Evolutionary conservation across 2,888 invertebrate genomes (phyloP).

Genomic region (Xestia c-nigrum): DNA sequence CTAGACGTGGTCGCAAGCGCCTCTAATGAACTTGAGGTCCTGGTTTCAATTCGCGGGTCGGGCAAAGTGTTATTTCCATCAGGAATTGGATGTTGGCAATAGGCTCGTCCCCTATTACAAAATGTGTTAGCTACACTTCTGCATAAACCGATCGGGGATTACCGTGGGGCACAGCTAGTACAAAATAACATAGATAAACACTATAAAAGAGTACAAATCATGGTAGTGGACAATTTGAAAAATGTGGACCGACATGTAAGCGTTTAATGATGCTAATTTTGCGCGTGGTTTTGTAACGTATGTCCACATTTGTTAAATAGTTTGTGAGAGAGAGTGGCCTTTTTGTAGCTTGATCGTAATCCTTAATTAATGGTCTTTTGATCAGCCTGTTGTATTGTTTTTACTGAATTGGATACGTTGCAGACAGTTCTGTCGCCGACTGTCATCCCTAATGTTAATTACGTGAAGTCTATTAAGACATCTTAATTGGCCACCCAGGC

Average conservation of each 20-base stretch:
- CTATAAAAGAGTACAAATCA: constrained; percentile 41
- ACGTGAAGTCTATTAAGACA: neutral
- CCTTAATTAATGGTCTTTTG: constrained; percentile 43
- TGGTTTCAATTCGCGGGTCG: too few relatives aligned
- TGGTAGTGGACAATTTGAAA: constrained; percentile 53
- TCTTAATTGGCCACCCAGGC: constrained; percentile 23
- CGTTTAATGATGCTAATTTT: constrained; percentile 54
- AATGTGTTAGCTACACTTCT: too few relatives aligned
- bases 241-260: constrained; percentile 51
- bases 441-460: neutral
- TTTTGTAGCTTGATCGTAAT: constrained; percentile 27
- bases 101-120: too few relatives aligned
- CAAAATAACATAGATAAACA: constrained; percentile 46
- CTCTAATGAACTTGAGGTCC: too few relatives aligned
- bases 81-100: too few relatives aligned
- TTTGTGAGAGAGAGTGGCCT: constrained; percentile 31
- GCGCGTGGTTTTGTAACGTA: constrained; percentile 28
- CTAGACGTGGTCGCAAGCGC: too few relatives aligned
- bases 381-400: constrained; percentile 9
- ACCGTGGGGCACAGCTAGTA: neutral
- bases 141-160: too few relatives aligned
- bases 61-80: too few relatives aligned
- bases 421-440: neutral
- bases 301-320: constrained; percentile 41
- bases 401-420: constrained; percentile 6